Evolutionary conservation across 1,140 invertebrate species (phyloP), one percentile per base, ranked within the genome.

Genomic region (Bombus haemorrhoidalis): DNA sequence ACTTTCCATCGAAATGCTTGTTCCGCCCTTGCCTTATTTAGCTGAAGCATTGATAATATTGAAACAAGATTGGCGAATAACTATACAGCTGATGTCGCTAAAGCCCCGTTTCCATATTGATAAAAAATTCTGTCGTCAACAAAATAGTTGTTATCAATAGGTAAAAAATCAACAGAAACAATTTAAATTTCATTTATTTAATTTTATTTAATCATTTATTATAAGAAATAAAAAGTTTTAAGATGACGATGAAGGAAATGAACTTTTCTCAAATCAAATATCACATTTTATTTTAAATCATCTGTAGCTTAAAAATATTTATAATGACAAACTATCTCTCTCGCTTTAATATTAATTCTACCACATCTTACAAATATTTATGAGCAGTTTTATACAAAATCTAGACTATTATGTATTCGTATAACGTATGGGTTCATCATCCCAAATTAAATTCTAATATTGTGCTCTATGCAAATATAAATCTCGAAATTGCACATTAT

Each of bases 1-100:
- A 81, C 85, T 82, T 85, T 79, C 84, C 82, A 76, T n/a, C 41
- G 37, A 64, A 83, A 91, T 88, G 86, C 86, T 88, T 90, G 92
- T 93, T 91, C 92, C 93, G 91, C 92, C 93, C 93, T 93, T 93
- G 86, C 92, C 93, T 93, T 93, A 92, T 93, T 93, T 93, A 92
- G 92, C 69, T 74, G 87, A 85, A 85, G 81, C 90, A 89, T 88
- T 57, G 87, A 89, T 43, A 15, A 78, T 15, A 39, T 5, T 13
- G 13, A 39, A 25, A 28, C 62, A 59, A 89, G 88, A 89, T 59
- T 8, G 69, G 1, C 10, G 22, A 68, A 43, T 41, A 25, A 66
- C 77, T 57, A 9, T 43, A 6, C 8, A 69, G 15, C 22, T 13
- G 1, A 41, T 1, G 22, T 18, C 1, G 37, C 37, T 76, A 53